phyloP scores from a whole-genome alignment of 2,888 invertebrate species.

The Hemicrepidius hirtus region DNA sequence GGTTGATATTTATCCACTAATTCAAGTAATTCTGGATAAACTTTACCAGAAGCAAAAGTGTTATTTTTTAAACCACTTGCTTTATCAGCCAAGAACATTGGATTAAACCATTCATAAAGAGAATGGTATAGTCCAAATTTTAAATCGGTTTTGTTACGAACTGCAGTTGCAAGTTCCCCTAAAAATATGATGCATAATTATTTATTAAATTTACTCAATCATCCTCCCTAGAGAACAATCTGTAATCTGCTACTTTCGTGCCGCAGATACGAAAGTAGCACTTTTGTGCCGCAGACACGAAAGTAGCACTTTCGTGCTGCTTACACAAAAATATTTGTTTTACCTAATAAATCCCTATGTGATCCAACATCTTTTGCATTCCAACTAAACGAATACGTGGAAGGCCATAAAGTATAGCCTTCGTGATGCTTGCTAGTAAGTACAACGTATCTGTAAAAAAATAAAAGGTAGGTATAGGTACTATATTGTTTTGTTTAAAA shows the following conservation, averaged over 20 bases:
- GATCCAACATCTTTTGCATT: conserved; percentile 87
- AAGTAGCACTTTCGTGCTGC: no score
- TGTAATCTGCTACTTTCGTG: no score
- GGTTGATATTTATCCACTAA: conserved; percentile 81
- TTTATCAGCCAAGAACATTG: conserved; percentile 84
- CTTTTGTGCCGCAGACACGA: no score
- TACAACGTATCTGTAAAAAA: conserved; percentile 83
- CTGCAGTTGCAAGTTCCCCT: conserved; percentile 82
- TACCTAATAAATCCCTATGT: conserved; percentile 83
- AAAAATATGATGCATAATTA: no score
- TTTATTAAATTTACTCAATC: no score
- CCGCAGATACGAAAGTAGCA: no score
- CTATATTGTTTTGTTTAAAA: not conserved
- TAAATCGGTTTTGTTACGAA: conserved; percentile 77
- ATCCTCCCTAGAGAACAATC: no score
- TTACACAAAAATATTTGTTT: no score
- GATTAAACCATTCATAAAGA: conserved; percentile 91
- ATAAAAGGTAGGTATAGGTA: no score
- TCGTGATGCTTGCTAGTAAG: conserved; percentile 92
- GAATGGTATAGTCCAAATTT: conserved; percentile 91
- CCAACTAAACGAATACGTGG: conserved; percentile 87
- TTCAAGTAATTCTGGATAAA: conserved; percentile 87
- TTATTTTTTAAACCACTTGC: conserved; percentile 77
- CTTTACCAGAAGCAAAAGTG: conserved; percentile 81
- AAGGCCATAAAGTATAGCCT: conserved; percentile 88